These are phyloP conservation scores for Calameuta filiformis DNA, from an alignment of 2,888 invertebrate genomes.

Conservation along the genomic window DNA sequence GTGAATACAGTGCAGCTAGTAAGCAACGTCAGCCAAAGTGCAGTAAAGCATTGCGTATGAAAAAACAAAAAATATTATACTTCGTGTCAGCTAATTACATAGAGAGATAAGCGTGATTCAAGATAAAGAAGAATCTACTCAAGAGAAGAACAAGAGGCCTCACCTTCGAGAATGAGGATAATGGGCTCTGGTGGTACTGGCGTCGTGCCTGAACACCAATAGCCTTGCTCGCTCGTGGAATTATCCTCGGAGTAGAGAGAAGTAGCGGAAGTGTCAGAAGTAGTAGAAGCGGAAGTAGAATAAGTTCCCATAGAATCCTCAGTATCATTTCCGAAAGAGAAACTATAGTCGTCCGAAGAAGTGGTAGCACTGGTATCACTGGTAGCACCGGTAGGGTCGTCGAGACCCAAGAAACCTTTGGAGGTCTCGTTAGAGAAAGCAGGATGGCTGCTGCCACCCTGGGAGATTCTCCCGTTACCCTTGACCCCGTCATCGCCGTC, in stretches of 20 bases:
- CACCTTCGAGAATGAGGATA: slow-evolving; percentile 90
- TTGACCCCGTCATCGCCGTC: neutral
- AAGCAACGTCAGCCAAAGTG: slow-evolving; percentile 13
- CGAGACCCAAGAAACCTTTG: slow-evolving; percentile 32
- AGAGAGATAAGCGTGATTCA: slow-evolving; percentile 18
- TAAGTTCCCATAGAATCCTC: slow-evolving; percentile 18
- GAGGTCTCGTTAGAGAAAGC: slow-evolving; percentile 25
- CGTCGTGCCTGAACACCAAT: slow-evolving; percentile 63
- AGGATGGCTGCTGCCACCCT: neutral
- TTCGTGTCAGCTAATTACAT: no score
- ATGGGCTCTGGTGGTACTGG: slow-evolving; percentile 75
- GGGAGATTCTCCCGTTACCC: neutral
- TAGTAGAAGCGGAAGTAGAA: neutral
- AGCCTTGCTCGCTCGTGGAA: slow-evolving; percentile 46
- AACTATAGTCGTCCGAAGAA: slow-evolving; percentile 16
- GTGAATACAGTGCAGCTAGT: slow-evolving; percentile 9
- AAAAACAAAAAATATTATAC: slow-evolving; percentile 6
- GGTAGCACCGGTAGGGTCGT: slow-evolving; percentile 23
- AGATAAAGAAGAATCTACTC: slow-evolving; percentile 9
- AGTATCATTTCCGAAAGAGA: slow-evolving; percentile 23
- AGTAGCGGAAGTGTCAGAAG: slow-evolving; percentile 18
- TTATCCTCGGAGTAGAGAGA: slow-evolving; percentile 43
- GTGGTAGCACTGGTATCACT: no score
- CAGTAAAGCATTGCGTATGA: slow-evolving; percentile 13
- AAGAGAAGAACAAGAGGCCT: slow-evolving; percentile 49